phyloP scores from a whole-genome alignment of 2,888 invertebrate genomes.

The Nemotelus pantherinus region DNA sequence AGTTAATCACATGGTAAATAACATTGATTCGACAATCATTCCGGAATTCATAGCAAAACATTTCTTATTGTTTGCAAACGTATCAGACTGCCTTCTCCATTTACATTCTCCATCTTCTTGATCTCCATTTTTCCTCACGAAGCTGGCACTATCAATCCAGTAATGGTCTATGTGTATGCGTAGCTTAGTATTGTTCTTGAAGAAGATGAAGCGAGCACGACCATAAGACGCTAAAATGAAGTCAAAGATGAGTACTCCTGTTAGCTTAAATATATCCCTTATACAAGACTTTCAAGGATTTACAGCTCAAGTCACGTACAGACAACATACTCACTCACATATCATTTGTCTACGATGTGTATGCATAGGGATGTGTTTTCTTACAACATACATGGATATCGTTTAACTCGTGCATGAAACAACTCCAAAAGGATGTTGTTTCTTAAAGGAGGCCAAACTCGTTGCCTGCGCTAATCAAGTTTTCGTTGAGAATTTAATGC shows the following conservation, averaged over 20 bases:
- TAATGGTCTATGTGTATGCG: neutral
- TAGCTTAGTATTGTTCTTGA: neutral
- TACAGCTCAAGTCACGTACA: slow-evolving; percentile 49
- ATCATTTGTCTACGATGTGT: slow-evolving; percentile 30
- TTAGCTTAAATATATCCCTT: slow-evolving; percentile 31
- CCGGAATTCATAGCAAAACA: slow-evolving; percentile 48
- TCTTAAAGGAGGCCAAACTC: no score
- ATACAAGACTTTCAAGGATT: slow-evolving; percentile 44
- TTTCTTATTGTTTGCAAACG: slow-evolving; percentile 48
- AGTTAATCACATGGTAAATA: slow-evolving; percentile 46
- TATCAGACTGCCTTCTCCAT: slow-evolving; percentile 29
- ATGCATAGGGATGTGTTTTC: slow-evolving; percentile 19
- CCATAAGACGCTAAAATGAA: slow-evolving; percentile 2
- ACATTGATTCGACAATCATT: slow-evolving; percentile 21
- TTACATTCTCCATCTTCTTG: neutral
- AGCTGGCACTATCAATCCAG: neutral
- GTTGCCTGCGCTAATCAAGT: no score
- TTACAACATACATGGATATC: slow-evolving; percentile 17
- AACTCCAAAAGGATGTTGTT: no score
- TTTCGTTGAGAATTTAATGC: no score
- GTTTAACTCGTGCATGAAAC: neutral
- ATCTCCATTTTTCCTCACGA: neutral
- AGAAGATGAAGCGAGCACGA: neutral
- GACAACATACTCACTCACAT: slow-evolving; percentile 45
- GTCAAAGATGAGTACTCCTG: slow-evolving; percentile 11